Evolutionary conservation across 2,797 vertebrate species (phyloP).

Genomic region (Tadarida brasiliensis): DNA sequence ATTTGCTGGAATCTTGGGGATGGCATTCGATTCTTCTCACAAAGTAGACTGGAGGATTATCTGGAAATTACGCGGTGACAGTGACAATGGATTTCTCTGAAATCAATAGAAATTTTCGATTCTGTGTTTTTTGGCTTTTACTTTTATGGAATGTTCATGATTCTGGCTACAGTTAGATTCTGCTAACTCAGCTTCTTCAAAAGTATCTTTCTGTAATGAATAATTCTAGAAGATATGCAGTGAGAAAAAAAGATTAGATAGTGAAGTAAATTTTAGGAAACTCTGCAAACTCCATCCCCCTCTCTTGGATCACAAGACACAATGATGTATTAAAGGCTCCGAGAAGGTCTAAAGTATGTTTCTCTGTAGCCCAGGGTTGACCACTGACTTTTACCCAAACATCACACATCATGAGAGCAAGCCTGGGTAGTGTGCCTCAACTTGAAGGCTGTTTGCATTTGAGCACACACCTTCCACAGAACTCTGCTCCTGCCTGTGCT

Average conservation of each 20-base stretch:
- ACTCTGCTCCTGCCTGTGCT: fast-evolving
- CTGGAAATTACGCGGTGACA: neutral
- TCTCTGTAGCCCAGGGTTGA: neutral
- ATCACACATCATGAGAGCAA: neutral
- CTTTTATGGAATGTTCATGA: neutral
- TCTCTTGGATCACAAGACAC: neutral
- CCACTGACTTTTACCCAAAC: neutral
- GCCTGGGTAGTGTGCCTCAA: fast-evolving
- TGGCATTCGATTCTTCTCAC: too few species aligned
- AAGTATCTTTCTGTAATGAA: neutral
- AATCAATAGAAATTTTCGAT: neutral
- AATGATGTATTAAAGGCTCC: neutral
- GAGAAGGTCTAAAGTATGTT: neutral
- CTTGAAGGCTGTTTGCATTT: neutral
- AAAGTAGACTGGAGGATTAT: too few species aligned
- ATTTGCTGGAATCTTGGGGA: neutral
- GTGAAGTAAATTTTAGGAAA: neutral
- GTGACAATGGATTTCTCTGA: neutral
- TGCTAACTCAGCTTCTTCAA: neutral
- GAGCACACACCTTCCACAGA: neutral
- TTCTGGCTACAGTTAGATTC: neutral
- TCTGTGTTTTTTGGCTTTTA: neutral
- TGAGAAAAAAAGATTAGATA: neutral
- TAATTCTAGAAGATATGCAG: neutral
- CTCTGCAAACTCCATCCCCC: neutral